Base-by-base conservation (phyloP, 2,797 vertebrate genomes). In the Sylvia borin region DNA sequence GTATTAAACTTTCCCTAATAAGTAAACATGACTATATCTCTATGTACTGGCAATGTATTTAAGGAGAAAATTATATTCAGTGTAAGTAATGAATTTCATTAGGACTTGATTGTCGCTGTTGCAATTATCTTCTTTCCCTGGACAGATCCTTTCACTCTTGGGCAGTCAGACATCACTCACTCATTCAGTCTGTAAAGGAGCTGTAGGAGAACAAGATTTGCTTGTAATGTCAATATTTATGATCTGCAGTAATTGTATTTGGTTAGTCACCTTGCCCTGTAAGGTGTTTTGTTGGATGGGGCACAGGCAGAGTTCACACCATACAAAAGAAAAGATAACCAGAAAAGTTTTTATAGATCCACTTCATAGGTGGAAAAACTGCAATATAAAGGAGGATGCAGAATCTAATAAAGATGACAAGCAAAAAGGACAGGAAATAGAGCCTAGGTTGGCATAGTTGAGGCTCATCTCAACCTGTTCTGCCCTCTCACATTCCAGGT, bases 61-160 rank as follows among this genome's bases (percentile, higher is more conserved):
- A 91, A 87, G 50, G 54, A 73, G 57, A 91, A 92, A 91, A 93
- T 79, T 15, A 82, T 40, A 71, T 66, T 90, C 65, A 32, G 40
- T 92, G 55, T 79, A 81, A 92, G 61, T 73, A 93, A 89, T 66
- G 27, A 82, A 73, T 83, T 87, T 84, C 38, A 40, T 71, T 62
- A 64, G 36, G 50, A 42, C 27, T 55, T 58, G 18, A 16, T 54
- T 43, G 53, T 81, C 62, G 67, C 78, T 61, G 32, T 47, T 85
- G 50, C 32, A 84, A 34, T 92, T 77, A 86, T 64, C n/a, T 89
- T 7, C n/a, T 34, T 80, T 75, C 36, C 24, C n/a, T 64, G n/a
- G 50, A 16, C 32, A 45, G 57, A 75, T 29, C 21, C 76, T 32
- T 79, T 61, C 38, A n/a, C 27, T 78, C 38, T 25, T 54, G 71